Evolutionary conservation across 2,113 vertebrate genomes (phyloP).

Genomic region (Eubucco bourcierii): DNA sequence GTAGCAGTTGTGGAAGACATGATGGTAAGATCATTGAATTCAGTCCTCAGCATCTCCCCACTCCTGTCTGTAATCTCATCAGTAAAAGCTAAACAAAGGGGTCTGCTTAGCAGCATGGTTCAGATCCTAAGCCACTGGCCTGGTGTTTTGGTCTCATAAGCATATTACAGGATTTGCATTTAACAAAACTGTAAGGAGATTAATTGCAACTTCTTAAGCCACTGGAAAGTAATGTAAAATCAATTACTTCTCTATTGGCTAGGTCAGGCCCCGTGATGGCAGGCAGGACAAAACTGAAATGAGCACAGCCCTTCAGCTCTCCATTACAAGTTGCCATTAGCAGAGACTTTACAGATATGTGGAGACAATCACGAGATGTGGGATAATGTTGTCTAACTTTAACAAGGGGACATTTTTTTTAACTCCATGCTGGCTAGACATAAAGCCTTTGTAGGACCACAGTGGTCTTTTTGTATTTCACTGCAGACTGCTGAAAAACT

Average conservation of each 20-base stretch:
- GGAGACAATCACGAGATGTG: conserved; percentile 20
- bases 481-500: conserved; percentile 25
- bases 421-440: not conserved
- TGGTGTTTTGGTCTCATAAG: conserved; percentile 43
- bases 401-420: not conserved
- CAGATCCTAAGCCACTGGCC: not conserved
- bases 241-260: conserved; percentile 28
- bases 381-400: conserved; percentile 13
- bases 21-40: accelerated
- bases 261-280: not conserved
- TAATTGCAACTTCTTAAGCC: conserved; percentile 43
- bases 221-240: conserved; percentile 40
- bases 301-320: not conserved
- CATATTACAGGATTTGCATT: conserved; percentile 54
- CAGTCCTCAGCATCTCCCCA: not conserved
- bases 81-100: not conserved
- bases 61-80: not conserved
- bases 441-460: conserved; percentile 7
- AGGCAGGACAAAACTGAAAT: not conserved
- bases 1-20: not conserved
- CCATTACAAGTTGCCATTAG: not conserved
- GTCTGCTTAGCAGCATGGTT: not conserved
- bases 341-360: not conserved
- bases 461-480: conserved; percentile 1
- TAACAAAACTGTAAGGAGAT: conserved; percentile 51